Conservation (phyloP, 2,888 invertebrate species). For the Tubiluchus corallicola region DNA sequence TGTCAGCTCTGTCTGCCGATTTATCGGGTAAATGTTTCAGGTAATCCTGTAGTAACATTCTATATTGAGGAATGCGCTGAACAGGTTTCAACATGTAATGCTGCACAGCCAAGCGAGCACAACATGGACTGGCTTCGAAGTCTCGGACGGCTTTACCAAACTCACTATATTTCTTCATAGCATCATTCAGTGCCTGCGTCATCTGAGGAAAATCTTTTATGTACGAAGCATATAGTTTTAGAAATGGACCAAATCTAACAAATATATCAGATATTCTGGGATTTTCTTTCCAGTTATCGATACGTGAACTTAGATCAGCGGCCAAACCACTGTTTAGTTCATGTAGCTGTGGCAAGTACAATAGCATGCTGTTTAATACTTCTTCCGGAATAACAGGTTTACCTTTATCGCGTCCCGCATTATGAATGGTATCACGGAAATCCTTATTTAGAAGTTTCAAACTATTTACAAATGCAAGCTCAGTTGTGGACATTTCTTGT, state of each 20-base stretch:
- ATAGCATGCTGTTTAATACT: slow-evolving; percentile 34
- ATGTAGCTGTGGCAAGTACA: slow-evolving; percentile 35
- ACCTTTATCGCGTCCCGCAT: slow-evolving; percentile 15
- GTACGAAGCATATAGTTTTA: slow-evolving; percentile 38
- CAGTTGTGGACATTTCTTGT: slow-evolving; percentile 37
- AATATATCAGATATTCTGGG: slow-evolving; percentile 37
- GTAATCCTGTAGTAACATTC: slow-evolving; percentile 41
- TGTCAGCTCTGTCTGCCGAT: slow-evolving; percentile 38
- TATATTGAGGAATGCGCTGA: slow-evolving; percentile 46
- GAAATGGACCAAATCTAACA: slow-evolving; percentile 39
- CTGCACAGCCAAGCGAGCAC: slow-evolving; percentile 34
- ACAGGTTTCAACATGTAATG: slow-evolving; percentile 48
- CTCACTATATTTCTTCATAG: slow-evolving; percentile 31
- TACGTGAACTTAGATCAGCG: slow-evolving; percentile 32
- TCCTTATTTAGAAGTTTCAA: slow-evolving; percentile 35
- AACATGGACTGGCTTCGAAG: slow-evolving; percentile 31
- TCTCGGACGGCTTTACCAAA: slow-evolving; percentile 33
- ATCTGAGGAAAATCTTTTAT: slow-evolving; percentile 37
- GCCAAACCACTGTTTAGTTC: slow-evolving; percentile 36
- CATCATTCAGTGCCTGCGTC: slow-evolving; percentile 33
- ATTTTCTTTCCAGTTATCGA: slow-evolving; percentile 32
- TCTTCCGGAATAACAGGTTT: slow-evolving; percentile 29
- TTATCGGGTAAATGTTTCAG: slow-evolving; percentile 34
- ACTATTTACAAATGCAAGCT: slow-evolving; percentile 36
- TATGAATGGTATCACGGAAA: slow-evolving; percentile 30